phyloP scores from a whole-genome alignment of 2,113 vertebrate genomes.

The Vidua chalybeata region DNA sequence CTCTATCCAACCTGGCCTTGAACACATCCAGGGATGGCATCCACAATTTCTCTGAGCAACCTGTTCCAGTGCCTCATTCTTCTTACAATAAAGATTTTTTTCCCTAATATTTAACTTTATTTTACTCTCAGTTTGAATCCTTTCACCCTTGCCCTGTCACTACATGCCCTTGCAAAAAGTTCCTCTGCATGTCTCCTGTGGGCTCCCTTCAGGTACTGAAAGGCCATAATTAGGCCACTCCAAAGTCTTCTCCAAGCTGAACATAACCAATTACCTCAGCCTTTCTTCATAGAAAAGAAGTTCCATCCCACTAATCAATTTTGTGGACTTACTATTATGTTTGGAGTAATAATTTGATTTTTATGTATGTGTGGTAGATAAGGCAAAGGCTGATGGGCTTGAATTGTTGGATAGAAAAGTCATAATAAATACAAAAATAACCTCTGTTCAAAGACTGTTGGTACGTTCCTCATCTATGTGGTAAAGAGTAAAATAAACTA shows the following conservation, averaged over 20 bases:
- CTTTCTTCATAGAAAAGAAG: background rate
- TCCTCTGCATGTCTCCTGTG: background rate
- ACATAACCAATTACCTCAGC: background rate
- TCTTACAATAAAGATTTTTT: background rate
- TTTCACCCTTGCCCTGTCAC: background rate
- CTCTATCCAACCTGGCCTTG: background rate
- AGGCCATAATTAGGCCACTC: background rate
- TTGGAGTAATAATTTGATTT: background rate
- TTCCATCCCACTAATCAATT: background rate
- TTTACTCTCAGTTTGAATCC: background rate
- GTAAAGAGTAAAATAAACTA: background rate
- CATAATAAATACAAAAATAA: background rate
- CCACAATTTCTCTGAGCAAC: background rate
- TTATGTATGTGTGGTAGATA: background rate
- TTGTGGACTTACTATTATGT: background rate
- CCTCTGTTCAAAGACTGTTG: background rate
- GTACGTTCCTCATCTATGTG: background rate
- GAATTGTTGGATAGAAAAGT: background rate
- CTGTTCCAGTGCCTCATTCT: background rate
- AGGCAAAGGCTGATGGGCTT: background rate
- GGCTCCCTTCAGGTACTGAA: background rate
- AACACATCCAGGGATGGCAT: background rate
- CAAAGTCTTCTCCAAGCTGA: background rate
- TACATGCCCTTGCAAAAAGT: background rate
- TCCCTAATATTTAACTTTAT: background rate